These are phyloP conservation scores for Oscheius sp. DNA, from an alignment of 2,888 invertebrate genomes.

Conservation along the genomic window DNA sequence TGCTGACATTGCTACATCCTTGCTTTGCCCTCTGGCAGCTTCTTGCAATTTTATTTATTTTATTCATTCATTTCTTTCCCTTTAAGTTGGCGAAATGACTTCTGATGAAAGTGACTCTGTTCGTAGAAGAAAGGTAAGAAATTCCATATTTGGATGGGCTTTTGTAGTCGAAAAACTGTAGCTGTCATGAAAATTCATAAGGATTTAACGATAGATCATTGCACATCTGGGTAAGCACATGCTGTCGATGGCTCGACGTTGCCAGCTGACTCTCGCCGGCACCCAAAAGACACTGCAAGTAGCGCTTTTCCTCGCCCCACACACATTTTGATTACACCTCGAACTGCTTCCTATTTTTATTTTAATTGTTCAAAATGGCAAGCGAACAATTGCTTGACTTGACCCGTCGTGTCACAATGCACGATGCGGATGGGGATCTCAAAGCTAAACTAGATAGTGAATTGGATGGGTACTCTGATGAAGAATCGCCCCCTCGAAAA, in stretches of 20 bases:
- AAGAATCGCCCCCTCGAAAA: neutral
- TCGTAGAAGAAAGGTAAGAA: no score
- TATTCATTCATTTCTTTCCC: no score
- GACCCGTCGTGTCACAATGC: conserved; percentile 66
- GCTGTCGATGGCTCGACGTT: conserved; percentile 5
- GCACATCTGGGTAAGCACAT: conserved; percentile 24
- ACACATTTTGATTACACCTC: conserved; percentile 13
- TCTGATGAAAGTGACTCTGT: no score
- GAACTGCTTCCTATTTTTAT: neutral
- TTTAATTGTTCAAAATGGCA: no score
- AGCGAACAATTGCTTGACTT: conserved; percentile 66
- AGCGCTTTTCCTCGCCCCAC: conserved; percentile 17
- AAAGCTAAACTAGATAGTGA: conserved; percentile 24
- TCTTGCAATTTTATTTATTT: no score
- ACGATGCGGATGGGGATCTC: conserved; percentile 44
- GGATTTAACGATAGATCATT: no score
- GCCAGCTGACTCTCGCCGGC: conserved; percentile 27
- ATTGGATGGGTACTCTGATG: conserved; percentile 9
- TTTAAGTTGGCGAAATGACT: no score
- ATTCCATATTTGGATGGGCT: no score
- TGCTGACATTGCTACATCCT: neutral
- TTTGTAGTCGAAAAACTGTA: no score
- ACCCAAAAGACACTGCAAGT: conserved; percentile 25
- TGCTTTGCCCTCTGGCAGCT: neutral
- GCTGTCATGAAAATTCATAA: no score